These are phyloP conservation scores for Nephrotoma guestfalica DNA, from an alignment of 2,888 invertebrate species.

Conservation along the genomic window DNA sequence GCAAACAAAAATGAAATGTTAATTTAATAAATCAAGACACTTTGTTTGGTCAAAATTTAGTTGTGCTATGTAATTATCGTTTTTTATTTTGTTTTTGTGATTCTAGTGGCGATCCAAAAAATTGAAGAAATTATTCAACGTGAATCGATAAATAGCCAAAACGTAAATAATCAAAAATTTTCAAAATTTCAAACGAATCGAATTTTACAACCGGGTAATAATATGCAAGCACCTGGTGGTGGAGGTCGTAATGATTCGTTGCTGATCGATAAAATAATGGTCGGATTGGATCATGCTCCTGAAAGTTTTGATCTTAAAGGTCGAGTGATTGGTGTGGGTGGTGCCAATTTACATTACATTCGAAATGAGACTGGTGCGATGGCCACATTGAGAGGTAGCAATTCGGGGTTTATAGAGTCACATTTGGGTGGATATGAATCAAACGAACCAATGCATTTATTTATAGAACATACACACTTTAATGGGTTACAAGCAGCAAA, in stretches of 20 bases:
- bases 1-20: background rate
- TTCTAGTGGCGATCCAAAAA: slow-evolving; percentile 21
- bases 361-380: slow-evolving; percentile 59
- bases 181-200: slow-evolving; percentile 1
- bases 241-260: slow-evolving; percentile 9
- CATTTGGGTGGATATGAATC: slow-evolving; percentile 39
- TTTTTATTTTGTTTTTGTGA: slow-evolving; percentile 6
- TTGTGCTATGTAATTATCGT: slow-evolving; percentile 3
- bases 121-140: slow-evolving; percentile 19
- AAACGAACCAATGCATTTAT: slow-evolving; percentile 59
- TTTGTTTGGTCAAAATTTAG: background rate
- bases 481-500: slow-evolving; percentile 44
- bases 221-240: background rate
- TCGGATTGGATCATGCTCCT: slow-evolving; percentile 64
- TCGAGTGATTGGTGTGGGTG: slow-evolving; percentile 55
- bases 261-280: slow-evolving; percentile 51
- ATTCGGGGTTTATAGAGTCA: slow-evolving; percentile 44
- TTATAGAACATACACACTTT: slow-evolving; percentile 55
- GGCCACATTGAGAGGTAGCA: slow-evolving; percentile 54
- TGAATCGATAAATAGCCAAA: slow-evolving; percentile 1
- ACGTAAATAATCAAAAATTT: background rate
- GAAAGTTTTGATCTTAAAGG: slow-evolving; percentile 59
- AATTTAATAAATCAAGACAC: background rate
- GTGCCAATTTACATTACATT: slow-evolving; percentile 61
- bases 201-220: slow-evolving; percentile 3